These are phyloP conservation scores for Pasiphila rectangulata DNA, from an alignment of 2,888 invertebrate genomes.

Conservation along the genomic window DNA sequence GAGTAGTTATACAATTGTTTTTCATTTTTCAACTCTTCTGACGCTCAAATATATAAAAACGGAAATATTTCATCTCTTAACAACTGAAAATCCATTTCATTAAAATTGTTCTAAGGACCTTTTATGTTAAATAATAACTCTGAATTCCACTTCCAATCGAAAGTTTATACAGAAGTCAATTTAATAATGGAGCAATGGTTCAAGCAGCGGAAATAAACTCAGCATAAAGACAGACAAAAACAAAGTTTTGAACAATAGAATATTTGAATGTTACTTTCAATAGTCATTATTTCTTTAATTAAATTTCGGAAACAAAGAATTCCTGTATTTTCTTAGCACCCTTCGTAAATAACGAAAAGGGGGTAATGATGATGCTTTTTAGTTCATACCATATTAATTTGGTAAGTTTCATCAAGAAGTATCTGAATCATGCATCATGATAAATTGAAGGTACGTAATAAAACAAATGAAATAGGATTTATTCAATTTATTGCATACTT, in stretches of 20 bases:
- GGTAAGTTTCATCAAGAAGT: too few relatives aligned
- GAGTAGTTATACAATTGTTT: too few relatives aligned
- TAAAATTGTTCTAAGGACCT: neutral
- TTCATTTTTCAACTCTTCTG: too few relatives aligned
- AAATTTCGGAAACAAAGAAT: neutral
- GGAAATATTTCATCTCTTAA: too few relatives aligned
- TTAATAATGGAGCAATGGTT: slow-evolving; percentile 15
- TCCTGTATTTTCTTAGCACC: neutral
- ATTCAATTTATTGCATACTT: too few relatives aligned
- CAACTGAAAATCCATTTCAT: neutral
- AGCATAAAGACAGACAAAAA: slow-evolving; percentile 12
- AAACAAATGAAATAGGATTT: too few relatives aligned
- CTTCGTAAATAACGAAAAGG: slow-evolving; percentile 1
- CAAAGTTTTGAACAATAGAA: slow-evolving; percentile 16
- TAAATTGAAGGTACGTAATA: too few relatives aligned
- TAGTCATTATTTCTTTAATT: slow-evolving; percentile 5
- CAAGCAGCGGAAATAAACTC: slow-evolving; percentile 18
- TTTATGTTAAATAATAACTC: slow-evolving; percentile 9
- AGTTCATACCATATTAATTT: too few relatives aligned
- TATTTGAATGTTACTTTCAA: slow-evolving; percentile 12
- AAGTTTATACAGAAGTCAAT: slow-evolving; percentile 15
- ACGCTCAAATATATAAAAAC: too few relatives aligned
- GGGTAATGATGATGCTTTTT: too few relatives aligned
- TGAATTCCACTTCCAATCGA: slow-evolving; percentile 7
- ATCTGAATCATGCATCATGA: too few relatives aligned